Percentiles rank a stretch among this genome's conserved stretches.
Conservation (phyloP, 2,797 vertebrate species). For the Phalanger gymnotis region DNA sequence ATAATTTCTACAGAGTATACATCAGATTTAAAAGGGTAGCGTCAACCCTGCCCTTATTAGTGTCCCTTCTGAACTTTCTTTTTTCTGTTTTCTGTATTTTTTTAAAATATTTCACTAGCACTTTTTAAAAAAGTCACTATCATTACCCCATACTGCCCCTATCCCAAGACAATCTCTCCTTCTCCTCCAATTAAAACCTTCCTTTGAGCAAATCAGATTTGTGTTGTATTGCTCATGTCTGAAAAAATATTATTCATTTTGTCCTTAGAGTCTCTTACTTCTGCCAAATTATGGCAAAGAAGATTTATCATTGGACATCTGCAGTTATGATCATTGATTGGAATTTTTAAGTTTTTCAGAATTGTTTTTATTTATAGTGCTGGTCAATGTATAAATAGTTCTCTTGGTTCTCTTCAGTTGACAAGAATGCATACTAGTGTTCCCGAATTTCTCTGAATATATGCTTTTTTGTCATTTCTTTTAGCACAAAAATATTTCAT, state of each 20-base stretch:
- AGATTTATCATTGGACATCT: neutral
- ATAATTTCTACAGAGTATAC: neutral
- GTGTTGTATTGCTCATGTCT: neutral
- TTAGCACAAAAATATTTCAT: neutral
- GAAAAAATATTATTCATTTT: neutral
- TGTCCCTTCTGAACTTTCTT: too few relatives aligned
- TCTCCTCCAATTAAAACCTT: neutral
- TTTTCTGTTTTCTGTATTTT: too few relatives aligned
- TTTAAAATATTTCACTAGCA: too few relatives aligned
- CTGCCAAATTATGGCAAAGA: neutral
- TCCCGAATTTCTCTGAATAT: neutral
- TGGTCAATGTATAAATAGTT: too few relatives aligned
- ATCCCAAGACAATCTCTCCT: neutral
- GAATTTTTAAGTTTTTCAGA: neutral
- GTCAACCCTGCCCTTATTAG: too few relatives aligned
- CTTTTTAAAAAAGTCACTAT: too few relatives aligned
- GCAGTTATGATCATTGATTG: neutral
- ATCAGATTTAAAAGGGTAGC: too few relatives aligned
- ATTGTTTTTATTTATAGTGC: neutral
- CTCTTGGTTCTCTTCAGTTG: too few relatives aligned
- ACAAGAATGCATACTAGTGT: neutral
- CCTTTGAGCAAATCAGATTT: neutral
- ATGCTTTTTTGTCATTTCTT: neutral
- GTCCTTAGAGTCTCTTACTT: neutral
- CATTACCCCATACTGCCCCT: neutral